Percentiles rank a stretch among this genome's conserved stretches.
These are phyloP conservation scores for Deroplatys truncata DNA, from an alignment of 2,888 invertebrate genomes.

Conservation along the genomic window DNA sequence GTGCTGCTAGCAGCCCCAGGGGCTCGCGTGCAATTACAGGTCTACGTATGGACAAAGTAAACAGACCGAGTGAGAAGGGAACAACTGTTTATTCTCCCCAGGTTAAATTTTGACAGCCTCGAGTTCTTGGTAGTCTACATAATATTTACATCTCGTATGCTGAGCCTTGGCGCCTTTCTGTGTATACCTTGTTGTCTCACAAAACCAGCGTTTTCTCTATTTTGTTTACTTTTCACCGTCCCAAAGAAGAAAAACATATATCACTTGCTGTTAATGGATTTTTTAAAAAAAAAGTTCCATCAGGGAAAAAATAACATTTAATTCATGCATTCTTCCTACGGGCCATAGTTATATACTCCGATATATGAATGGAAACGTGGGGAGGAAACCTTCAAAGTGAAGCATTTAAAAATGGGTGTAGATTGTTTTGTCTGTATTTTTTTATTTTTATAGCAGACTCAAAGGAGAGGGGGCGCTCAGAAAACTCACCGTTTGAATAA, in stretches of 20 bases:
- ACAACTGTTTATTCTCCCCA: not conserved
- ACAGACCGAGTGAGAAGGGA: not conserved
- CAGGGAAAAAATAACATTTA: constrained; percentile 21
- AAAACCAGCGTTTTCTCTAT: not conserved
- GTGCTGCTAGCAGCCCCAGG: not conserved
- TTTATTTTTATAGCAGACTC: not conserved
- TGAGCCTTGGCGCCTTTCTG: not conserved
- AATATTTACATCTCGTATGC: not conserved
- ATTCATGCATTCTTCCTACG: constrained; percentile 16
- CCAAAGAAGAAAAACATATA: constrained; percentile 11
- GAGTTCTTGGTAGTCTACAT: not conserved
- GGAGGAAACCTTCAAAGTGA: constrained; percentile 21
- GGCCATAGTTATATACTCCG: not conserved
- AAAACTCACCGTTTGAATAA: constrained; percentile 3
- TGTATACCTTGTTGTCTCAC: not conserved
- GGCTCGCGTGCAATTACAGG: not conserved
- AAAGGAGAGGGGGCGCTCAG: not conserved
- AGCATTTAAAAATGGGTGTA: constrained; percentile 21
- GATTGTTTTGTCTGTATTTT: constrained; percentile 20
- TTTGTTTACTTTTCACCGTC: not conserved
- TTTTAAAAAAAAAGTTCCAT: not conserved
- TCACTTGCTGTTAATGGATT: constrained; percentile 26
- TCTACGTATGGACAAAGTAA: not conserved
- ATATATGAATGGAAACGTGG: not conserved
- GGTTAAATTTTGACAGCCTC: not conserved